phyloP scores from a whole-genome alignment of 2,113 vertebrate species.

The Aegypius monachus region DNA sequence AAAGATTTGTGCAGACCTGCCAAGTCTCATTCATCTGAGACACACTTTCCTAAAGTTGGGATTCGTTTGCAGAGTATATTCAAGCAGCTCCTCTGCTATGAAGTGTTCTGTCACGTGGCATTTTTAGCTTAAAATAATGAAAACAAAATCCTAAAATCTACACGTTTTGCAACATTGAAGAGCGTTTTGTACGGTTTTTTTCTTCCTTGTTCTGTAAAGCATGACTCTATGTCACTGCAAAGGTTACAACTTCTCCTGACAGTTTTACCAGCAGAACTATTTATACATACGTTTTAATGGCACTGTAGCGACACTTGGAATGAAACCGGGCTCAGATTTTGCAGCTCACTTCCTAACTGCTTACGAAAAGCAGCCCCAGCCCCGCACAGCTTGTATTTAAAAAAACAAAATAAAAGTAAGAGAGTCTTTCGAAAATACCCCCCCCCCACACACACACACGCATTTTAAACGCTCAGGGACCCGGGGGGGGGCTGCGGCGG shows the following conservation, averaged over 20 bases:
- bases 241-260: not conserved
- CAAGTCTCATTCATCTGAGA: slow-evolving; percentile 37
- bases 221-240: rapidly evolving
- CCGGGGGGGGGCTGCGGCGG: not conserved
- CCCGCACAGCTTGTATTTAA: rapidly evolving
- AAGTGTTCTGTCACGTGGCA: not conserved
- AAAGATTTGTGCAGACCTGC: slow-evolving; percentile 27
- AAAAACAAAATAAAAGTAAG: not conserved
- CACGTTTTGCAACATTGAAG: rapidly evolving
- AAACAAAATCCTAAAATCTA: not conserved
- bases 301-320: rapidly evolving
- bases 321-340: rapidly evolving
- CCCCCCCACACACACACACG: rapidly evolving
- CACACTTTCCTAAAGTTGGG: slow-evolving; percentile 26
- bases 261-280: not conserved
- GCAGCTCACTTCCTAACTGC: rapidly evolving
- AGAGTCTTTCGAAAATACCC: rapidly evolving
- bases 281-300: rapidly evolving
- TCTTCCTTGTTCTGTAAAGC: not conserved
- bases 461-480: not conserved
- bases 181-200: rapidly evolving
- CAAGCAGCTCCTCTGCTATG: not conserved
- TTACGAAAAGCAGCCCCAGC: rapidly evolving
- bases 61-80: not conserved
- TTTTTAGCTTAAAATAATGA: not conserved